A percentile compares a stretch with the other conserved stretches of the same genome.
These are phyloP conservation scores for Pogonocichla stellata DNA, from an alignment of 2,113 vertebrate genomes.

Conservation along the genomic window DNA sequence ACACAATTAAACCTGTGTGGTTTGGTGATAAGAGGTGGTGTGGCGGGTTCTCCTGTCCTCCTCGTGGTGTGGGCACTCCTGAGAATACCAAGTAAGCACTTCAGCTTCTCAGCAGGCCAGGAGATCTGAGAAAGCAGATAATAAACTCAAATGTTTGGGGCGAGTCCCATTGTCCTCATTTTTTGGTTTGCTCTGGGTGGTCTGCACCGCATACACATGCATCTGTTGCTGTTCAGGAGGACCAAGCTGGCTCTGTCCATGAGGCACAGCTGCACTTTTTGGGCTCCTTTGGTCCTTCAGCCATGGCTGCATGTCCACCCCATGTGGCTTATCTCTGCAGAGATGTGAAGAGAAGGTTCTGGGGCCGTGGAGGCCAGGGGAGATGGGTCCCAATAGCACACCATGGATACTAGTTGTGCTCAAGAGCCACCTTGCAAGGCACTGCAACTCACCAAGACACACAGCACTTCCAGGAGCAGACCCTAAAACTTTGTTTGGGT, in stretches of 20 bases:
- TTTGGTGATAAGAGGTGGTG: neutral
- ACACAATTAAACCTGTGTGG: neutral
- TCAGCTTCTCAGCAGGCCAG: neutral
- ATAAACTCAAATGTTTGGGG: neutral
- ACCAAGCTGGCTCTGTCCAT: fast-evolving
- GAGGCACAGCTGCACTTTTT: neutral
- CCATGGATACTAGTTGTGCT: neutral
- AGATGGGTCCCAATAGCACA: neutral
- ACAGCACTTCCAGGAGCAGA: neutral
- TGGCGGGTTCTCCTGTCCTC: neutral
- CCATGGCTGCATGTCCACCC: fast-evolving
- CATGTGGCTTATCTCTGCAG: neutral
- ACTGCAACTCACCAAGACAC: neutral
- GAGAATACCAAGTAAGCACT: neutral
- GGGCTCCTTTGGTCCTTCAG: neutral
- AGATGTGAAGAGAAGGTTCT: neutral
- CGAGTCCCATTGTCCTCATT: neutral
- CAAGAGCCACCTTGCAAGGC: neutral
- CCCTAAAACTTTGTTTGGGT: neutral
- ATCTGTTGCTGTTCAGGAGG: neutral
- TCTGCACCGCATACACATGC: fast-evolving
- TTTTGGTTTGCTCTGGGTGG: neutral
- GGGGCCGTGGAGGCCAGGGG: fast-evolving
- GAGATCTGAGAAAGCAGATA: neutral
- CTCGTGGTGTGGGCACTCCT: neutral